Base-by-base conservation (phyloP, 1,140 invertebrate species). In the Procambarus virginalis region DNA sequence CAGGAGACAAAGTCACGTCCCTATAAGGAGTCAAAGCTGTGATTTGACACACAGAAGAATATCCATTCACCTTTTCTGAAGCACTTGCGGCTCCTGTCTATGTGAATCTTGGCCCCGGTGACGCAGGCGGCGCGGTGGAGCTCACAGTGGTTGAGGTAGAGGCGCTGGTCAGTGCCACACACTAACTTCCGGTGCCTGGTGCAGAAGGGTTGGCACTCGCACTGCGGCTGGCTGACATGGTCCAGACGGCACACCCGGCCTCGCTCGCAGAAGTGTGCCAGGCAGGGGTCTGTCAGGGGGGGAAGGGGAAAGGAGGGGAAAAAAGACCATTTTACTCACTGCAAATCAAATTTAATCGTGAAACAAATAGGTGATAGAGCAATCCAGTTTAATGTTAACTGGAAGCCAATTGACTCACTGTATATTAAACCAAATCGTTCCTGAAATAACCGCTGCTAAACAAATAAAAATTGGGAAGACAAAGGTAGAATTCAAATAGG, bases 111-210 rank as follows among this genome's bases (percentile, higher is more conserved):
- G 20, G 93, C 93, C 2, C 94, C 94, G n/a, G 94, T 94, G 12
- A 96, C 93, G 93, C 97, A 97, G 20, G 96, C 96, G 2, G 95
- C 94, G 73, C 96, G 94, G 93, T 97, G 96, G 68, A 97, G 94
- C 92, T 97, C 96, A 93, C 97, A 97, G 93, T 97, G 96, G 93
- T 96, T 97, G 17, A 95, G 94, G 93, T 97, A 97, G 68, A 96
- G 94, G 80, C 95, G 94, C 2, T 96, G 96, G 93, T 97, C 96
- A 10, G 96, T 96, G n/a, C 96, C 96, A 93, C 96, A 97, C 70
- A 97, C 96, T 14, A 94, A 93, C 88, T 95, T 95, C 88, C 94
- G 94, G 93, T 96, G 95, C 91, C 94, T 94, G 49, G 93, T 93
- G 92, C 96, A 96, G 90, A 95, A 94, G 60, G 94, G 94, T 48